These are phyloP conservation scores for Mesoligia furuncula DNA, from an alignment of 2,888 invertebrate genomes.

Conservation along the genomic window DNA sequence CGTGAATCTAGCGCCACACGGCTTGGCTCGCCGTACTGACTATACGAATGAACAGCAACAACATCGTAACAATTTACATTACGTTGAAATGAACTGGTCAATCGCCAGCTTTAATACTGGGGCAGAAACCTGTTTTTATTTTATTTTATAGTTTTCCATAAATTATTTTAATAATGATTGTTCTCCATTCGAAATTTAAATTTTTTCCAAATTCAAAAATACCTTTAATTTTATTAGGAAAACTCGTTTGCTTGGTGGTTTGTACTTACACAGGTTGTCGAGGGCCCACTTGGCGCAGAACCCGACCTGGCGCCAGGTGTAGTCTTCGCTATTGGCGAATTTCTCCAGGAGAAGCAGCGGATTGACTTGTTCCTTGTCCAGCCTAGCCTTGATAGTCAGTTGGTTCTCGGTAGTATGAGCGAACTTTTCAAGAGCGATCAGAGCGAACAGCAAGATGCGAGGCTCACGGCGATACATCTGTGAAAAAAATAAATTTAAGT, in stretches of 20 bases:
- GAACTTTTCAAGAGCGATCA: conserved; percentile 98
- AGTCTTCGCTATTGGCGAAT: conserved; percentile 91
- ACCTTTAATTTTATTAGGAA: not conserved
- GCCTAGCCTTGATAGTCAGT: conserved; percentile 92
- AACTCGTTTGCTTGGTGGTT: not conserved
- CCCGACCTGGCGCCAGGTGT: conserved; percentile 95
- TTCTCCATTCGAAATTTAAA: not conserved
- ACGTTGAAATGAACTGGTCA: not conserved
- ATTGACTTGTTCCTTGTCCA: conserved; percentile 91
- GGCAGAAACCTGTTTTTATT: not conserved
- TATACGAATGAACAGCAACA: not conserved
- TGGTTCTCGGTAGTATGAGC: conserved; percentile 98
- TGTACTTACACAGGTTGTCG: conserved; percentile 94
- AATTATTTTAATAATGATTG: no score
- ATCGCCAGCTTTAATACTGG: not conserved
- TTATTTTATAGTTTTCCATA: not conserved
- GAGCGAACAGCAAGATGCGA: conserved; percentile 95
- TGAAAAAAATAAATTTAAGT: no score
- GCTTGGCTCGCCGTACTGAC: not conserved
- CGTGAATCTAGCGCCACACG: not conserved
- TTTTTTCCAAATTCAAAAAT: not conserved
- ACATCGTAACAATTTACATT: not conserved
- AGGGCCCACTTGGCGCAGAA: conserved; percentile 98
- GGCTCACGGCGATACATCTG: conserved; percentile 90
- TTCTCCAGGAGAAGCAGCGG: conserved; percentile 93